Base-by-base conservation (phyloP, 2,888 invertebrate species). In the Lithophane semibrunnea region DNA sequence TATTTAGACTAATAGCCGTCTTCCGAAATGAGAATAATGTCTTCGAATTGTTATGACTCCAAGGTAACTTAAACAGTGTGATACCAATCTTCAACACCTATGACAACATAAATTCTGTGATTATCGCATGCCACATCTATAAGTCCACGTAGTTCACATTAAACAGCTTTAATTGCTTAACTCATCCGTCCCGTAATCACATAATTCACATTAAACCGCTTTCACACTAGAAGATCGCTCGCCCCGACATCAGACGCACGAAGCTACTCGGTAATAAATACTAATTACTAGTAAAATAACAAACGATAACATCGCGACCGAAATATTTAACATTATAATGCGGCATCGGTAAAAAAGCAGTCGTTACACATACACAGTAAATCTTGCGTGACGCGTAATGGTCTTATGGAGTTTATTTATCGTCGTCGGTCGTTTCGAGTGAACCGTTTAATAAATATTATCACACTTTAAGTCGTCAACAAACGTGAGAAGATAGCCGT, bases 381-480 rank as follows among this genome's bases (percentile, higher is more conserved):
- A 96, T 96, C 96, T 95, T 92, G 92, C 93, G 94, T 95, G 95
- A 96, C 96, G 93, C 92, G 92, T 95, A 95, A 95, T 95, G 94
- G 94, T 94, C 93, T 93, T 93, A 93, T 92, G 93, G 90, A 93
- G 90, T 94, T 91, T 96, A 96, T 96, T 96, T 96, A 96, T 96
- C 88, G 93, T 90, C 88, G 93, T 91, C 92, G 92, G 93, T 93
- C 94, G 94, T 93, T 94, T 92, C 92, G 91, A 95, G 92, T 94
- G 94, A 95, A 95, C 94, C 94, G 93, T 96, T 96, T 96, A 96
- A 96, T 96, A 96, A 96, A 96, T 96, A 96, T 96, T 96, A 96
- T 96, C 96, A 95, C 95, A 95, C 93, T 96, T 93, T 93, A 93
- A 94, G 95, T 94, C 95, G 93, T 94, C 96, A 95, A 96, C 95